Percentiles rank a stretch among this genome's conserved stretches.
Evolutionary conservation across 2,797 vertebrate genomes (phyloP).

Genomic region (Squalus acanthias): DNA sequence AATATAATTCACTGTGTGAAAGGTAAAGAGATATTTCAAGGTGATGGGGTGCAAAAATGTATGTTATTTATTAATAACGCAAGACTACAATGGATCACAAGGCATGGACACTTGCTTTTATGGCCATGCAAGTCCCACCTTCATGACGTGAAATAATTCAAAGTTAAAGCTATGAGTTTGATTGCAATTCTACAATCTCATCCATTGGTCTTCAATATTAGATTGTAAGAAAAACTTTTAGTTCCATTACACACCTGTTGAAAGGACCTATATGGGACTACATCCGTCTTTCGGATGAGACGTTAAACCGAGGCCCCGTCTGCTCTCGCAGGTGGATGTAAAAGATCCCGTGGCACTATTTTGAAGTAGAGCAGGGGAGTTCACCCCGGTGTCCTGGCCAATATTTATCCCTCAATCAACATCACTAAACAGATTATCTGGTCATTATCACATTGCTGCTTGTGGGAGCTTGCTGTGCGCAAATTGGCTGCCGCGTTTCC

Average conservation of each 20-base stretch:
- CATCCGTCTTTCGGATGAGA: too few species aligned
- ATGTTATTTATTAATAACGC: not conserved
- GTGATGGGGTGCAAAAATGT: not conserved
- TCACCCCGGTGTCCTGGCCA: too few species aligned
- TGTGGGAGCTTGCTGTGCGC: too few species aligned
- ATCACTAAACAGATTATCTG: too few species aligned
- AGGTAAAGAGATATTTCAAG: not conserved
- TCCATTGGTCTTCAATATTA: not conserved
- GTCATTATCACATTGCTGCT: too few species aligned
- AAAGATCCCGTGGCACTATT: too few species aligned
- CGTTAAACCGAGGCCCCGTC: too few species aligned
- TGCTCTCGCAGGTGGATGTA: too few species aligned
- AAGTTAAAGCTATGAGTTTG: not conserved
- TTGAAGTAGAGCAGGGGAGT: too few species aligned
- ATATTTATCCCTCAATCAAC: too few species aligned
- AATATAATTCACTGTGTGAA: too few species aligned
- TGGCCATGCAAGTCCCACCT: not conserved
- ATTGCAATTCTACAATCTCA: not conserved
- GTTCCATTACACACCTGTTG: not conserved
- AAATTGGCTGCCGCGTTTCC: too few species aligned
- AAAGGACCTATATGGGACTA: not conserved
- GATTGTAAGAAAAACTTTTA: not conserved
- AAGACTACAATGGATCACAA: not conserved
- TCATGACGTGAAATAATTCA: not conserved
- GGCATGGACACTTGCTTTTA: not conserved